A percentile compares a stretch with the other conserved stretches of the same genome.
These are phyloP conservation scores for Tenthredo amoena DNA, from an alignment of 2,888 invertebrate genomes.

Conservation along the genomic window DNA sequence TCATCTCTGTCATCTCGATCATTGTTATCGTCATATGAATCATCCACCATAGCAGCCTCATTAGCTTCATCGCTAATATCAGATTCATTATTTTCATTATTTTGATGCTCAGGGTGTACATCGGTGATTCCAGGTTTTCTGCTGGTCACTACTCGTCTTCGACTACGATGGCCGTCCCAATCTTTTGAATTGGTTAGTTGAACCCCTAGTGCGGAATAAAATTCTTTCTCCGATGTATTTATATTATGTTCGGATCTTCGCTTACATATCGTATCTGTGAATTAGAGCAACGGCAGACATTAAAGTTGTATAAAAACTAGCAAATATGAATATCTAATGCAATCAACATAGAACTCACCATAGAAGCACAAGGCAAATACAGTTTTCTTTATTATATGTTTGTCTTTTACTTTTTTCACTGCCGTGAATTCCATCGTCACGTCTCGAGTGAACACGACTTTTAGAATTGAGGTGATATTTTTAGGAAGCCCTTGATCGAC, in stretches of 20 bases:
- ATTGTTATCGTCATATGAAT: neutral
- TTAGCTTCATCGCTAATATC: neutral
- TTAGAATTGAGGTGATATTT: neutral
- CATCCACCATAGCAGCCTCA: conserved; percentile 9
- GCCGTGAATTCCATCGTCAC: conserved; percentile 25
- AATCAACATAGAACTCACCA: neutral
- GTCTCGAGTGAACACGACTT: neutral
- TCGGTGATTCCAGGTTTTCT: neutral
- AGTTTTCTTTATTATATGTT: neutral
- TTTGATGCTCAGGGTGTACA: neutral
- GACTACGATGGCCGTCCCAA: conserved; percentile 10
- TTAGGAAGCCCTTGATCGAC: neutral
- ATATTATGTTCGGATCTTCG: conserved; percentile 10
- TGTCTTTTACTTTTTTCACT: conserved; percentile 9
- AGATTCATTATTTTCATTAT: neutral
- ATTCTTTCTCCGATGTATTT: neutral
- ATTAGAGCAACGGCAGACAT: neutral
- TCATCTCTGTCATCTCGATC: neutral
- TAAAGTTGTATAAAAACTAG: neutral
- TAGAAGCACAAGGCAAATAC: conserved; percentile 7
- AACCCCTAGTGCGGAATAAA: neutral
- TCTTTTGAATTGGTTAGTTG: conserved; percentile 13
- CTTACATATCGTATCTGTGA: conserved; percentile 18
- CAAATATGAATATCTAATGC: neutral
- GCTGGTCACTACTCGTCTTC: neutral